Conservation (phyloP, 2,888 invertebrate genomes). For the Mimas tiliae region DNA sequence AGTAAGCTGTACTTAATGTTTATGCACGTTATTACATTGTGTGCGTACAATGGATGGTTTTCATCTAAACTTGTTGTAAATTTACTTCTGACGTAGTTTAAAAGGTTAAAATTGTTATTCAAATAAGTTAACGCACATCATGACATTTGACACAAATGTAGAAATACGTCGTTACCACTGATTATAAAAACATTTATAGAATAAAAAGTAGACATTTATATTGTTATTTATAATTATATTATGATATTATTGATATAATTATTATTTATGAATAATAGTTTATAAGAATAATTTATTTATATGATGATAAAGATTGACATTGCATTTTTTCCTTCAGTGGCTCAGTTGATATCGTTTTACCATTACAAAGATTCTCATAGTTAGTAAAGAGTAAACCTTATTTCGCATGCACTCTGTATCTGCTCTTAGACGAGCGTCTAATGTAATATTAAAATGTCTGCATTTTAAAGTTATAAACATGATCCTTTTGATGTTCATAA, state of each 20-base stretch:
- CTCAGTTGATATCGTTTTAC: too few relatives aligned
- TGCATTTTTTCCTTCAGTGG: not conserved
- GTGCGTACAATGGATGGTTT: conserved; percentile 15
- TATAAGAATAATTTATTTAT: not conserved
- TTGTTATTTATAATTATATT: not conserved
- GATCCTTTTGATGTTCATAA: not conserved
- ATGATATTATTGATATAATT: not conserved
- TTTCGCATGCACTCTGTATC: not conserved
- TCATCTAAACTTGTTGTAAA: conserved; percentile 21
- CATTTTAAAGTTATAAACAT: not conserved
- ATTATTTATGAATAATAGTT: not conserved
- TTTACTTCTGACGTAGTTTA: conserved; percentile 1
- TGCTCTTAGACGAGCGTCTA: not conserved
- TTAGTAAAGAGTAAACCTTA: not conserved
- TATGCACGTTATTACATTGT: conserved; percentile 17
- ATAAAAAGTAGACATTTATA: not conserved
- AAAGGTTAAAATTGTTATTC: not conserved
- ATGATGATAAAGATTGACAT: not conserved
- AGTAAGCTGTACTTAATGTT: conserved; percentile 18
- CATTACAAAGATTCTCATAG: not conserved
- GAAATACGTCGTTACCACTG: not conserved
- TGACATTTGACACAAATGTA: conserved; percentile 2
- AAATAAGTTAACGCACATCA: not conserved
- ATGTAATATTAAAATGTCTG: not conserved
- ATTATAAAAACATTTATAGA: not conserved